Percentiles rank a stretch among this genome's conserved stretches.
Conservation (phyloP, 2,113 vertebrate genomes). For the Gasterosteus aculeatus region DNA sequence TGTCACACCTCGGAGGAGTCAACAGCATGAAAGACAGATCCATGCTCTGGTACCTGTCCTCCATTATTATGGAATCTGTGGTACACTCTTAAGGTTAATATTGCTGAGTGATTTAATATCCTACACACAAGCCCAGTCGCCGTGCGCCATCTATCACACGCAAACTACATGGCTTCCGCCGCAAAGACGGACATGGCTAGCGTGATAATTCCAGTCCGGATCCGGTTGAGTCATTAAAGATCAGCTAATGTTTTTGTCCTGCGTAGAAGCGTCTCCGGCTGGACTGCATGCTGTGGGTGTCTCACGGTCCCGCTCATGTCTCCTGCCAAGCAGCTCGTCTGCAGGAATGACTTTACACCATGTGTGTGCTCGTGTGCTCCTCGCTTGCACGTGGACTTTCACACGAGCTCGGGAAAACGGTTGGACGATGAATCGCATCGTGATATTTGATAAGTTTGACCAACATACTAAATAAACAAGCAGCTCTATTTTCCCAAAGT, state of each 20-base stretch:
- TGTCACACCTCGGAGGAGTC: constrained; percentile 48
- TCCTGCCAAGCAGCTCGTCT: constrained; percentile 45
- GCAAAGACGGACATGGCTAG: constrained; percentile 37
- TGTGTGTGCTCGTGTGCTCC: constrained; percentile 8
- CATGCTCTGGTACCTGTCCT: neutral
- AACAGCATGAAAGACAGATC: constrained; percentile 20
- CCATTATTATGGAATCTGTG: constrained; percentile 31
- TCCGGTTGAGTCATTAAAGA: constrained; percentile 50
- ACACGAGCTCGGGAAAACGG: neutral
- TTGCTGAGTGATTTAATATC: neutral
- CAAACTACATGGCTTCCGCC: neutral
- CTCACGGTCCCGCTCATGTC: constrained; percentile 29
- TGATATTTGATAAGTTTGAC: neutral
- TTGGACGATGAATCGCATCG: neutral
- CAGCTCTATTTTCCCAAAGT: neutral
- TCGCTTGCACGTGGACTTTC: neutral
- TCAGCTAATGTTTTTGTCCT: constrained; percentile 28
- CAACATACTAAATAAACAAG: neutral
- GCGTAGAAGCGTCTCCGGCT: constrained; percentile 20
- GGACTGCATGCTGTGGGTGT: constrained; percentile 43
- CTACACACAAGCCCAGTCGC: neutral
- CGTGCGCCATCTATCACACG: constrained; percentile 21
- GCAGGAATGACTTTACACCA: constrained; percentile 24
- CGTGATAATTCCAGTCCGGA: constrained; percentile 34
- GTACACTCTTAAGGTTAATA: constrained; percentile 2